Evolutionary conservation across 2,113 vertebrate species (phyloP).

Genomic region (Notothenia rossii): DNA sequence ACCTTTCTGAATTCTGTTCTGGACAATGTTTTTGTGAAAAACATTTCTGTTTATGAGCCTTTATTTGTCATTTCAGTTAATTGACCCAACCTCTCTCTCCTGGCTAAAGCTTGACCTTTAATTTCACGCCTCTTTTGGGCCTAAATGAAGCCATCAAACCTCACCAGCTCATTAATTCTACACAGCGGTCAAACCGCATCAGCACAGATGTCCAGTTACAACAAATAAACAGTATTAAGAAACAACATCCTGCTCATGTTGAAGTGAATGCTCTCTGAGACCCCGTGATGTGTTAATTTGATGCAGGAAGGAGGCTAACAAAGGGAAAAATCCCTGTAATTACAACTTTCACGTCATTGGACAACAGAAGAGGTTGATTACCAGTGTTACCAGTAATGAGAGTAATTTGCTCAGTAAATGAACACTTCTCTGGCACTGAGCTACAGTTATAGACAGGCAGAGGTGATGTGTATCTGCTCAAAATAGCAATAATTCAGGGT

Average conservation of each 20-base stretch:
- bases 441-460: background rate
- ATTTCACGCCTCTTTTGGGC: conserved; percentile 15
- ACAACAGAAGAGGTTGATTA: background rate
- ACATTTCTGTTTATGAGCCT: background rate
- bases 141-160: background rate
- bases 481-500: conserved; percentile 15
- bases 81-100: background rate
- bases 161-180: conserved; percentile 8
- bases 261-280: background rate
- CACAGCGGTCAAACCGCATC: background rate
- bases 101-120: background rate
- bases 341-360: background rate
- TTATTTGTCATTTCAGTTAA: background rate
- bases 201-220: background rate
- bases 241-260: background rate
- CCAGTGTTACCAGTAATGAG: conserved; percentile 44
- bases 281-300: background rate
- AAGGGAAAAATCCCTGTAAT: background rate
- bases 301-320: background rate
- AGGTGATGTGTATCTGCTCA: background rate
- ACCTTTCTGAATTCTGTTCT: too few species aligned
- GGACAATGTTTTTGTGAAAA: background rate
- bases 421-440: conserved; percentile 13
- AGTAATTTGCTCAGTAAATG: conserved; percentile 49
- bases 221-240: background rate